Conservation (phyloP, 2,797 vertebrate genomes). For the Glyptemys insculpta region DNA sequence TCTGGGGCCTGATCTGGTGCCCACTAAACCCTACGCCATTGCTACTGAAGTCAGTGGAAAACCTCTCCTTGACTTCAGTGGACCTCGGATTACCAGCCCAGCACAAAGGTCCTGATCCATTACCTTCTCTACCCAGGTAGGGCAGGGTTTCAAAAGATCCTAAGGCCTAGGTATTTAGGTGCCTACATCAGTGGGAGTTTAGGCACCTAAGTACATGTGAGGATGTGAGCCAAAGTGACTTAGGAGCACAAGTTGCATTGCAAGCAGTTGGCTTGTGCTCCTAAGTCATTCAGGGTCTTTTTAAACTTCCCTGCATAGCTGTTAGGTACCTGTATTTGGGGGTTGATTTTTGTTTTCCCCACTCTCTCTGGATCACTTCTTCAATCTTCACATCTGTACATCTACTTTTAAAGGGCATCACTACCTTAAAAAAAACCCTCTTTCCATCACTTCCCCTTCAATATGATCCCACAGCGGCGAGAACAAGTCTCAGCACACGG, state of each 20-base stretch:
- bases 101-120: not conserved
- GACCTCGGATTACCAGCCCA: too few relatives aligned
- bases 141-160: not conserved
- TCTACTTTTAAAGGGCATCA: conserved; percentile 30
- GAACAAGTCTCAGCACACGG: conserved; percentile 44
- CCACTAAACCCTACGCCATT: not conserved
- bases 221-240: not conserved
- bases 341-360: not conserved
- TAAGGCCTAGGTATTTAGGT: not conserved
- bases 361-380: not conserved
- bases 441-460: conserved; percentile 44
- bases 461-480: conserved; percentile 13
- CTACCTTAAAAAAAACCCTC: not conserved
- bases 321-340: not conserved
- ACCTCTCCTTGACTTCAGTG: accelerated
- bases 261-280: not conserved
- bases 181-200: not conserved
- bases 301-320: not conserved
- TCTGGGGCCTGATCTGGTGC: not conserved
- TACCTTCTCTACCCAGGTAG: not conserved
- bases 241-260: not conserved
- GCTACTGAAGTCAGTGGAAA: not conserved
- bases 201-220: not conserved
- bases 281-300: not conserved
- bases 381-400: not conserved